These are phyloP conservation scores for Epinotia nisella DNA, from an alignment of 2,888 invertebrate genomes.

Conservation along the genomic window DNA sequence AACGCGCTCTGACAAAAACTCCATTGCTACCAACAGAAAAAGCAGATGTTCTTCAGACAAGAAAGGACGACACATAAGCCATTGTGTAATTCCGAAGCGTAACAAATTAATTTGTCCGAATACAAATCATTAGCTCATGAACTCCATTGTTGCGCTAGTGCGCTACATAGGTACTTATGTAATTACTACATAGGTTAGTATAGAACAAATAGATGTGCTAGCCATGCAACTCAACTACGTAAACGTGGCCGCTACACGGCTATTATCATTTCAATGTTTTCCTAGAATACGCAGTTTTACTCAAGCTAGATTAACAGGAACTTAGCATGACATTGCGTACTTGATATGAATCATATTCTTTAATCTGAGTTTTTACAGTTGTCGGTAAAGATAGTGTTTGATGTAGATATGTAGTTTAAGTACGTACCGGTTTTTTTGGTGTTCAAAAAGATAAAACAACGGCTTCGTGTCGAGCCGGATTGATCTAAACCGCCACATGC, in stretches of 20 bases:
- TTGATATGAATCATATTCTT: conserved; percentile 14
- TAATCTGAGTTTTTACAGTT: conserved; percentile 12
- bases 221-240: conserved; percentile 10
- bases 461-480: not conserved
- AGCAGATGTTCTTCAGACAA: not conserved
- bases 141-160: conserved; percentile 25
- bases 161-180: too few species aligned
- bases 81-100: conserved; percentile 18
- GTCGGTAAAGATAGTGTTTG: conserved; percentile 21
- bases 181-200: too few species aligned
- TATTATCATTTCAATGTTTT: conserved; percentile 31
- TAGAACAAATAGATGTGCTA: conserved; percentile 20
- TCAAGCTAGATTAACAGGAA: conserved; percentile 39
- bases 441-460: conserved; percentile 7
- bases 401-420: not conserved
- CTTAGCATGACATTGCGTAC: conserved; percentile 14
- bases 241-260: conserved; percentile 9
- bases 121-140: conserved; percentile 27
- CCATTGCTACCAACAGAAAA: not conserved
- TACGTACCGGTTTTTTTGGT: conserved; percentile 8
- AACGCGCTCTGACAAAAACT: not conserved
- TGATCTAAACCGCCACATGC: not conserved
- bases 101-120: conserved; percentile 29
- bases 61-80: not conserved
- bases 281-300: conserved; percentile 19